Evolutionary conservation across 2,113 vertebrate species (phyloP).

Genomic region (Ictalurus furcatus): DNA sequence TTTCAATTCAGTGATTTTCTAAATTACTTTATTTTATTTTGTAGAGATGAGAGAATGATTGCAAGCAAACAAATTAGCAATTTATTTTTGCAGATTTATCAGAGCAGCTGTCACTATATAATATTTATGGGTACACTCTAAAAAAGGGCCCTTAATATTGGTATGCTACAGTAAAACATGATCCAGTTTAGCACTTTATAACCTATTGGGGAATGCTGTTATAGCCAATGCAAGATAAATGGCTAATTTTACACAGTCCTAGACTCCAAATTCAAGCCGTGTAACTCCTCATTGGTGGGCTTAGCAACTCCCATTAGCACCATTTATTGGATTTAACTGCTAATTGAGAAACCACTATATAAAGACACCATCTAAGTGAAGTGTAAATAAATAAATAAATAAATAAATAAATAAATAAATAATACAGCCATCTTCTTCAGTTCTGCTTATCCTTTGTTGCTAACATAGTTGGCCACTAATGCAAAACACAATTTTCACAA

Average conservation of each 20-base stretch:
- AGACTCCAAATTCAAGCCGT: not conserved
- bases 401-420: not conserved
- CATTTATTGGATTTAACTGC: not conserved
- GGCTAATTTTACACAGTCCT: not conserved
- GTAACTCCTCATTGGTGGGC: not conserved
- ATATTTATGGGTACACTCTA: not conserved
- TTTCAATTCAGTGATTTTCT: not conserved
- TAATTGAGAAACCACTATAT: not conserved
- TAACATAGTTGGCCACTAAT: not conserved
- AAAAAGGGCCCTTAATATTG: not conserved
- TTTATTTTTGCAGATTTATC: not conserved
- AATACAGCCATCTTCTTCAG: not conserved
- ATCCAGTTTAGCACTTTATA: not conserved
- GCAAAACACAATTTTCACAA: not conserved
- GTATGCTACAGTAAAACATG: not conserved
- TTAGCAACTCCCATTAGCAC: not conserved
- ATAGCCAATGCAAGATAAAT: not conserved
- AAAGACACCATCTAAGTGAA: not conserved
- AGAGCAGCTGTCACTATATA: not conserved
- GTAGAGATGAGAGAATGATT: not conserved
- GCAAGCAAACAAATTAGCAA: not conserved
- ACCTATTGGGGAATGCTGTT: not conserved
- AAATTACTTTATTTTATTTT: not conserved
- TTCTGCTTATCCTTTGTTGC: not conserved
- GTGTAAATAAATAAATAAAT: not conserved